Evolutionary conservation across 2,797 vertebrate genomes (phyloP), one percentile per base, ranked within the genome.

Genomic region (Varecia variegata): DNA sequence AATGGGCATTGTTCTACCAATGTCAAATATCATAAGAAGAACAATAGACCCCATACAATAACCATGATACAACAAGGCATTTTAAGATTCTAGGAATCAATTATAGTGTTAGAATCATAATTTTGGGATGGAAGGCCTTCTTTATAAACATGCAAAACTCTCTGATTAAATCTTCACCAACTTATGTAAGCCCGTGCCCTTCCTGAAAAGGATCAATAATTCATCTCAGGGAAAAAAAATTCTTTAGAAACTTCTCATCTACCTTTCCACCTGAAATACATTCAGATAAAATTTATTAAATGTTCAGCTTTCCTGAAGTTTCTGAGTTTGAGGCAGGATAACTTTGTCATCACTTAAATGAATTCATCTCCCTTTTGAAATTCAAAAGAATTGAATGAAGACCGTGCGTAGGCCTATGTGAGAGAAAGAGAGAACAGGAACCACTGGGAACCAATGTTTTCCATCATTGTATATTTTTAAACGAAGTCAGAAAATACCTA

Each of bases 401-500:
- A 50, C 17, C 3, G 4, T 35, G 6, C 17, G 50, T 83, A 11
- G 38, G 20, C 68, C 25, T 73, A 27, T 4, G 0, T 54, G 9
- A 87, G 4, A 84, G 12, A 79, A 30, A 52, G 21, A 60, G 32
- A 58, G 25, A 86, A 32, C 0, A 83, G 60, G 70, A 80, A 40
- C 58, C 27, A 65, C 25, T 47, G n/a, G n/a, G 70, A 93, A 80
- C 5, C 71, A 67, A 15, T 13, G 23, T 45, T 86, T 93, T 80
- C 71, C 77, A 71, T 40, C 32, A 32, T 30, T 47, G 47, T 93
- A 92, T 80, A 52, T 93, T 93, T 96, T 90, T 77, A 84, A 95
- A 88, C 40, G 1, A 94, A 90, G 54, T 90, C 88, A 83, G 52
- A 88, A 97, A 95, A 93, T 54, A 90, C 40, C 60, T 60, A 70